phyloP scores from a whole-genome alignment of 1,140 invertebrate genomes.

The Uloborus diversus region DNA sequence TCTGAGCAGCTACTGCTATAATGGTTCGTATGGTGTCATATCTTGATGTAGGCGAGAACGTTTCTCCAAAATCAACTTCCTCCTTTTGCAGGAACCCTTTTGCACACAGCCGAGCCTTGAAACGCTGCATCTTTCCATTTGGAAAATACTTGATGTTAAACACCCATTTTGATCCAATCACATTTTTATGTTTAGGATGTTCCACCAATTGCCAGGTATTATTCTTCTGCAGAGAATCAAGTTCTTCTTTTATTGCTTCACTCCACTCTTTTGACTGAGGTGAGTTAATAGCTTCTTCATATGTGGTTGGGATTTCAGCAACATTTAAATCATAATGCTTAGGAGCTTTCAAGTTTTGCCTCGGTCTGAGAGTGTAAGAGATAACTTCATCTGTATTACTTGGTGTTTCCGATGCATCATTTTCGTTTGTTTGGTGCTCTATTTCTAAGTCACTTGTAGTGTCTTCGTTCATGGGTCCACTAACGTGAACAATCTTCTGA shows the following conservation, averaged over 20 bases:
- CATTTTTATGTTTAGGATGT: background rate
- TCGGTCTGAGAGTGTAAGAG: background rate
- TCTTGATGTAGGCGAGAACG: background rate
- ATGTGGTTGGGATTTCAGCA: background rate
- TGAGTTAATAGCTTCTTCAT: slow-evolving; percentile 29
- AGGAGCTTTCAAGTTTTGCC: background rate
- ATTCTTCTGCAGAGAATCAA: slow-evolving; percentile 10
- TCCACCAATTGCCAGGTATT: background rate
- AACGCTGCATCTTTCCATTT: background rate
- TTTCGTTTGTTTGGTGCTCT: no score
- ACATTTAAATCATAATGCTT: slow-evolving; percentile 1
- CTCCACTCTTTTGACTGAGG: slow-evolving; percentile 17
- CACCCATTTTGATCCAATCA: slow-evolving; percentile 40
- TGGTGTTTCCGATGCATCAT: no score
- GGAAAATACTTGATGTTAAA: slow-evolving; percentile 42
- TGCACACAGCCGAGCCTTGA: slow-evolving; percentile 20
- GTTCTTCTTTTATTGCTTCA: slow-evolving; percentile 32
- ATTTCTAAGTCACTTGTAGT: no score
- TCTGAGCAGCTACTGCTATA: no score
- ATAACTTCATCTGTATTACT: no score
- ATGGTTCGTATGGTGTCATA: background rate
- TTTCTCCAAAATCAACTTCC: background rate
- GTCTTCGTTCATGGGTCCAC: no score
- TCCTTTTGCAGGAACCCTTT: slow-evolving; percentile 14
- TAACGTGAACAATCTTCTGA: no score